phyloP scores from a whole-genome alignment of 2,888 invertebrate species.

The Drosophila putrida region DNA sequence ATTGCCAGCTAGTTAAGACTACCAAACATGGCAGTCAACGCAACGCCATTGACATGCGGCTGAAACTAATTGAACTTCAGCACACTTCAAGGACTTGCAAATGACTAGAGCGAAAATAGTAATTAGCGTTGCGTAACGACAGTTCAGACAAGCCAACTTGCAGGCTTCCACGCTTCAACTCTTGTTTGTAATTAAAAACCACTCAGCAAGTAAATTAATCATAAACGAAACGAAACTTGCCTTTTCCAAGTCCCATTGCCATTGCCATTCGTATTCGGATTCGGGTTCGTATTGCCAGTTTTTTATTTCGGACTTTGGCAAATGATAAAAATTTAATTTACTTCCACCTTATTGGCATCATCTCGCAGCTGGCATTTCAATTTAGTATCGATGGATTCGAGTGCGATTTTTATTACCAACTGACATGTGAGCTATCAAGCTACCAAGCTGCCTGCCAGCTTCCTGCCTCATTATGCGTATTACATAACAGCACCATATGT shows the following conservation, averaged over 20 bases:
- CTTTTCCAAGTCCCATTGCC: constrained; percentile 4
- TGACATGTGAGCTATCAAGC: constrained; percentile 50
- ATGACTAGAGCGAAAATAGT: constrained; percentile 81
- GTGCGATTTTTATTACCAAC: constrained; percentile 55
- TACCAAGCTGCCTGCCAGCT: constrained; percentile 11
- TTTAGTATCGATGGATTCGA: constrained; percentile 25
- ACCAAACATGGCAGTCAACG: constrained; percentile 50
- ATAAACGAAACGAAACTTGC: constrained; percentile 71
- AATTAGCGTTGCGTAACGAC: constrained; percentile 81
- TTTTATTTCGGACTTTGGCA: constrained; percentile 7
- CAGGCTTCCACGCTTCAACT: constrained; percentile 64
- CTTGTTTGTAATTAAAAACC: constrained; percentile 81
- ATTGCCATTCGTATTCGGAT: constrained; percentile 22
- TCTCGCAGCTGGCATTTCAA: constrained; percentile 38
- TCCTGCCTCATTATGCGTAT: constrained; percentile 40
- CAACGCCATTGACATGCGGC: constrained; percentile 75
- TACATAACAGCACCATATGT: constrained; percentile 50
- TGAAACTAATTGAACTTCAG: constrained; percentile 77
- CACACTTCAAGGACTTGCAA: constrained; percentile 79
- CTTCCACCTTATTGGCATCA: constrained; percentile 12
- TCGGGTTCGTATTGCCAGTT: constrained; percentile 17
- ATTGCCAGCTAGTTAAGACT: constrained; percentile 64
- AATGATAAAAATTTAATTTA: constrained; percentile 61
- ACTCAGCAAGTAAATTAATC: constrained; percentile 81
- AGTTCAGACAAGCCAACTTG: constrained; percentile 36